Evolutionary conservation across 2,888 invertebrate genomes (phyloP), one percentile per base, ranked within the genome.

Genomic region (Patella depressa): DNA sequence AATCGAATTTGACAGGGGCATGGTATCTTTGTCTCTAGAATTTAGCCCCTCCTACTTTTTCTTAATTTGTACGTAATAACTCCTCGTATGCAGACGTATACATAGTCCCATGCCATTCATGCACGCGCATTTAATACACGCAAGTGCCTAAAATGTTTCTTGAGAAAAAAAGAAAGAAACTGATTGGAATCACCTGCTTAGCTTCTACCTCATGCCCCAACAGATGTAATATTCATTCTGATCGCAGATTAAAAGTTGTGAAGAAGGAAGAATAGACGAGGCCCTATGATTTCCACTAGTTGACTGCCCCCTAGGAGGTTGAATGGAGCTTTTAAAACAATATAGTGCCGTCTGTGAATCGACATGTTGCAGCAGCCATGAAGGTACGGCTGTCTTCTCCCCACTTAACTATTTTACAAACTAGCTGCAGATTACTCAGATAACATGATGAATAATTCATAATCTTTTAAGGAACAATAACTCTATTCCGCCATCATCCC

Each of bases 201-300:
- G 53, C 55, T 59, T 59, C 54, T 69, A 70, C 55, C 24, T 19
- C 54, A n/a, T 65, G 71, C 54, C 55, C 59, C 57, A 69, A 73
- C 79, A 79, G 79, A 79, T 79, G 79, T 76, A 73, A 74, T 57
- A 77, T 76, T 79, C 74, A 53, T 77, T 77, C 65, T 65, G 65
- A 65, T 65, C 19, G 65, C 24, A 24, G 65, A 65, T 65, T 65
- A 65, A 65, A 65, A 65, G 65, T 65, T 65, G 19, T 65, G 19
- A 65, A 65, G 24, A 11, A 3, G 24, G 65, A 65, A 65, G 65
- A 65, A 65, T 24, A 65, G 65, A 65, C 19, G 24, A n/a, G 19
- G 65, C 19, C 19, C 19, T 15, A 65, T 65, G 65, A 24, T 65
- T 45, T 65, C 12, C 19, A 65, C 19, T 65, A 45, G 24, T 24